phyloP scores from a whole-genome alignment of 2,888 invertebrate genomes.

The Embidobia sp. region DNA sequence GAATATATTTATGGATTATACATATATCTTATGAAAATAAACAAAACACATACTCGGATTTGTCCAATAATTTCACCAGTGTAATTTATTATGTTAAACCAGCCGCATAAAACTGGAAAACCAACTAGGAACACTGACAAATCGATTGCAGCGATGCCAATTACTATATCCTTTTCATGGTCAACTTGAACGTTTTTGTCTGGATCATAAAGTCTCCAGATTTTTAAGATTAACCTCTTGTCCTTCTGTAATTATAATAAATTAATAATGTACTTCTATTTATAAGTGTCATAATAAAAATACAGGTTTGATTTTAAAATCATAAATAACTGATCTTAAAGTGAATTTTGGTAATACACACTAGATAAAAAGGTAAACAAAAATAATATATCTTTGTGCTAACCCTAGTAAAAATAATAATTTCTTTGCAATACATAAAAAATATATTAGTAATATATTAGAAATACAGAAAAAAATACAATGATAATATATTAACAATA shows the following conservation, averaged over 20 bases:
- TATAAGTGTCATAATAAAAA: too few species aligned
- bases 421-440: too few species aligned
- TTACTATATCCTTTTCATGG: slow-evolving; percentile 83
- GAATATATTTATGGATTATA: slow-evolving; percentile 6
- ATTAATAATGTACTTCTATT: too few species aligned
- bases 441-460: too few species aligned
- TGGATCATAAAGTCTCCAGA: slow-evolving; percentile 84
- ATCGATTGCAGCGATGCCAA: slow-evolving; percentile 85
- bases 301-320: too few species aligned
- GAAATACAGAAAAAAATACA: too few species aligned
- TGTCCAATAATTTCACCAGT: slow-evolving; percentile 83
- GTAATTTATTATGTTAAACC: slow-evolving; percentile 86
- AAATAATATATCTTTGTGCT: too few species aligned
- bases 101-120: slow-evolving; percentile 84
- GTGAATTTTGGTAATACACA: too few species aligned
- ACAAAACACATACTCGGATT: slow-evolving; percentile 84
- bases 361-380: too few species aligned
- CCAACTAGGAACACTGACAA: slow-evolving; percentile 83
- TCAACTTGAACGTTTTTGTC: slow-evolving; percentile 81
- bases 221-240: slow-evolving; percentile 84
- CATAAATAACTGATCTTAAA: too few species aligned
- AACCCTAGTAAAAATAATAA: too few species aligned
- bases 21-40: not conserved
- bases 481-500: too few species aligned
- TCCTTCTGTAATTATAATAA: slow-evolving; percentile 81